Evolutionary conservation across 2,888 invertebrate species (phyloP), one percentile per base, ranked within the genome.

Genomic region (Lordiphosa fenestrarum): DNA sequence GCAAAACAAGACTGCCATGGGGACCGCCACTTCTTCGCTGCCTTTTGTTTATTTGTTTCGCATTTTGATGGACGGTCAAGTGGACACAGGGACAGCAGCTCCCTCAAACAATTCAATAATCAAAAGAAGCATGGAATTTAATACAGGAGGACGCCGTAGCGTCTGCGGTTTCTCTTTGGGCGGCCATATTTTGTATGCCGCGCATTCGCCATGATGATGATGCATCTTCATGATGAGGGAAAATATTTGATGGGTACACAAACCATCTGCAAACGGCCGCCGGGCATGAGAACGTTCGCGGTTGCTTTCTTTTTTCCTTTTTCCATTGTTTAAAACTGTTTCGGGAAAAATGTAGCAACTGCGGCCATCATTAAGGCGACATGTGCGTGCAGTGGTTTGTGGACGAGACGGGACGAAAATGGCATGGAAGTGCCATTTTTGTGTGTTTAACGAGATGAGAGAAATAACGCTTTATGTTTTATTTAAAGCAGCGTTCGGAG

Each of bases 51-150:
- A 73, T 73, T 76, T 73, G 69, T 61, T 69, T 66, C 61, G 71
- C 70, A 62, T 65, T 75, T 62, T 65, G 51, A 58, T 65, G 53
- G 57, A 67, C 40, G 51, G 51, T 53, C 51, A 48, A 59, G 52
- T 49, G 58, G 35, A 21, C 2, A 25, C 33, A 57, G 48, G 42
- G 33, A n/a, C 4, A 35, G 36, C 10, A 6, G 25, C 9, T 33
- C 15, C n/a, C 30, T 30, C 60, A 50, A 63, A 51, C 67, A 67
- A 69, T 69, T 73, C 61, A 80, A 83, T 68, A 73, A 71, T 67
- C 71, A 63, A 53, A 63, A 66, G 71, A 68, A 69, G 81, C 56
- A 76, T 76, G 64, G 73, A 71, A 84, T 80, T 84, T 53, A 73
- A 77, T 81, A 76, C 73, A 83, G 81, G 73, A 39, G 66, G 60